Evolutionary conservation across 2,797 vertebrate genomes (phyloP), one percentile per base, ranked within the genome.

Genomic region (Enteromius argenteus): DNA sequence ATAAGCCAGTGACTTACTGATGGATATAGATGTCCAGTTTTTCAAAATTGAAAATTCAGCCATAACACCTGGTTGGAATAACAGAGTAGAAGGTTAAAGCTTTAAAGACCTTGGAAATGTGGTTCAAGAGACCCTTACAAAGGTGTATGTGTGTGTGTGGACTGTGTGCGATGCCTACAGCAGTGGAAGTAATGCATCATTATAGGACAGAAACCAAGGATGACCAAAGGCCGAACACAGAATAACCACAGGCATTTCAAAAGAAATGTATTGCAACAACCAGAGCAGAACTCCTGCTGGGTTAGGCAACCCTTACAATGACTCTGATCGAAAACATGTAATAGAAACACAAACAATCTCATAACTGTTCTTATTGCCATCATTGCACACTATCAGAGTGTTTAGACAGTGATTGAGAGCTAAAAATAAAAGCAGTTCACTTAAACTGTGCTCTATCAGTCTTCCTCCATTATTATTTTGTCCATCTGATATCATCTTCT

Each of bases 381-480:
- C 56, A 62, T 73, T 23, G 35, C 23, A 56, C 32, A 44, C 56
- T 79, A 72, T 79, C 37, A 75, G 14, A 84, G 64, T 30, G 53
- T 82, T 71, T 37, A 76, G 53, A 69, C 35, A 32, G 14, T 32
- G 56, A 80, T 81, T 84, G 9, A 82, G 72, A 62, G 67, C 64
- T 76, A 75, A 67, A 78, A 84, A 73, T 72, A 69, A 64, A 76
- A 67, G 35, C 46, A 37, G 66, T 60, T 72, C 53, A 60, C 17
- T 23, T 15, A 71, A 60, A 46, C 69, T 81, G 87, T 84, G 80
- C 44, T 75, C 77, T 42, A 77, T 88, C 90, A 87, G 78, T 92
- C 89, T 92, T 87, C 90, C 86, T 89, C 89, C 86, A 79, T 84
- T 80, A 91, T 87, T 90, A 93, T 93, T 91, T 89, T 90, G 86